phyloP scores from a whole-genome alignment of 2,888 invertebrate species.

The Charanyca ferruginea region DNA sequence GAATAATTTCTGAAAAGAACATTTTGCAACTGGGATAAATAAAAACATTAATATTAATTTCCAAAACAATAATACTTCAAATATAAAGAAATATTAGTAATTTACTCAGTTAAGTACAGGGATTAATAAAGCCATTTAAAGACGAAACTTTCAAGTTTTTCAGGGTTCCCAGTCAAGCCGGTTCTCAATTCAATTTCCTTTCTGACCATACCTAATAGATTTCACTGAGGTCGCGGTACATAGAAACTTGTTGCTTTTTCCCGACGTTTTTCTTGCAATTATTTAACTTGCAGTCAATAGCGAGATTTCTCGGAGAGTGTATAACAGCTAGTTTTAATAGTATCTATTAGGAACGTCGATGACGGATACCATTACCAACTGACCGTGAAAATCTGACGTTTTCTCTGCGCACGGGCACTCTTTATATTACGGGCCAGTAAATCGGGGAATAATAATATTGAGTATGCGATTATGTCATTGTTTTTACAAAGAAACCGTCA shows the following conservation, averaged over 20 bases:
- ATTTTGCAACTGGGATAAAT: neutral
- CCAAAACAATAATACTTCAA: slow-evolving; percentile 45
- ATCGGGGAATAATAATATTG: slow-evolving; percentile 8
- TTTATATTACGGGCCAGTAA: slow-evolving; percentile 49
- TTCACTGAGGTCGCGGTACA: slow-evolving; percentile 26
- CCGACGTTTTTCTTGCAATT: slow-evolving; percentile 31
- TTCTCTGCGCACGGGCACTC: slow-evolving; percentile 73
- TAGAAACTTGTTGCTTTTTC: slow-evolving; percentile 36
- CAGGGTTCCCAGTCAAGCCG: slow-evolving; percentile 34
- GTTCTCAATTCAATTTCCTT: slow-evolving; percentile 57
- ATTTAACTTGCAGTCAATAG: slow-evolving; percentile 21
- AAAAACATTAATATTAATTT: slow-evolving; percentile 40
- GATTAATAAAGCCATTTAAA: slow-evolving; percentile 55
- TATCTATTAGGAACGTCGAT: slow-evolving; percentile 59
- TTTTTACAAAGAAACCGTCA: neutral
- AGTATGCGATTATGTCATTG: neutral
- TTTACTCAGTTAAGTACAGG: slow-evolving; percentile 56
- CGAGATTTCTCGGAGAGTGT: slow-evolving; percentile 50
- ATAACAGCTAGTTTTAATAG: slow-evolving; percentile 46
- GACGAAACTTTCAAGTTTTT: slow-evolving; percentile 50
- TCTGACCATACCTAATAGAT: slow-evolving; percentile 41
- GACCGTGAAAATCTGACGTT: slow-evolving; percentile 80
- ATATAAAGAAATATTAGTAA: slow-evolving; percentile 61
- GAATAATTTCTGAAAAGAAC: neutral
- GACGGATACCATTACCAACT: slow-evolving; percentile 69